phyloP scores from a whole-genome alignment of 2,888 invertebrate species.

The Dyspetes luteomarginatus region DNA sequence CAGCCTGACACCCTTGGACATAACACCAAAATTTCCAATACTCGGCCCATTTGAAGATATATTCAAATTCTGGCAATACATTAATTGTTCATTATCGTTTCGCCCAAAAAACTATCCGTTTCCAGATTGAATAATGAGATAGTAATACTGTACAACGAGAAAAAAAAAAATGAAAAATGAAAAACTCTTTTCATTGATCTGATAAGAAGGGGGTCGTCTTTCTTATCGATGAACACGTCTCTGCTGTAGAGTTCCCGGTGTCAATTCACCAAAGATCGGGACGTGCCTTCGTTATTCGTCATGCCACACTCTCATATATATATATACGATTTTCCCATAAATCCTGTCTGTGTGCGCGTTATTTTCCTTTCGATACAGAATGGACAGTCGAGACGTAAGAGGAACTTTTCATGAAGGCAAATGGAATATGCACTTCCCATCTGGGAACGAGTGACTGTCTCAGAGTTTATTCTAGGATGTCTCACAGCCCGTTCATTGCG shows the following conservation, averaged over 20 bases:
- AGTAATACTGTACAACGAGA: too few species aligned
- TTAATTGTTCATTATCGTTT: neutral
- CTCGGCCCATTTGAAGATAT: too few species aligned
- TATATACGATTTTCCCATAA: conserved; percentile 39
- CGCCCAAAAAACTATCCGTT: too few species aligned
- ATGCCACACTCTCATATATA: conserved; percentile 54
- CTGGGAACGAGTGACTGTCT: neutral
- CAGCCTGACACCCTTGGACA: conserved; percentile 19
- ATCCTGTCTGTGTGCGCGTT: conserved; percentile 16
- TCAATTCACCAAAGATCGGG: conserved; percentile 68
- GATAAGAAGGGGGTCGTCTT: conserved; percentile 66
- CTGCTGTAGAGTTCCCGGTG: conserved; percentile 67
- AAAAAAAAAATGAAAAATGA: conserved; percentile 51
- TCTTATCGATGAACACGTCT: conserved; percentile 72
- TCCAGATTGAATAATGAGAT: too few species aligned
- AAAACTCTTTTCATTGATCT: conserved; percentile 52
- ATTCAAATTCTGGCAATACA: neutral
- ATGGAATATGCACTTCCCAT: neutral
- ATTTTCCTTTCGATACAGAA: conserved; percentile 32
- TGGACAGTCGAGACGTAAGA: neutral
- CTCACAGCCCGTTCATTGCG: conserved; percentile 26
- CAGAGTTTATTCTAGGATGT: conserved; percentile 29
- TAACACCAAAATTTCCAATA: neutral
- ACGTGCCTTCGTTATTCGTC: conserved; percentile 65
- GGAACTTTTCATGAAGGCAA: conserved; percentile 17